Base-by-base conservation (phyloP, 2,888 invertebrate genomes). In the Cheilosia vulpina region DNA sequence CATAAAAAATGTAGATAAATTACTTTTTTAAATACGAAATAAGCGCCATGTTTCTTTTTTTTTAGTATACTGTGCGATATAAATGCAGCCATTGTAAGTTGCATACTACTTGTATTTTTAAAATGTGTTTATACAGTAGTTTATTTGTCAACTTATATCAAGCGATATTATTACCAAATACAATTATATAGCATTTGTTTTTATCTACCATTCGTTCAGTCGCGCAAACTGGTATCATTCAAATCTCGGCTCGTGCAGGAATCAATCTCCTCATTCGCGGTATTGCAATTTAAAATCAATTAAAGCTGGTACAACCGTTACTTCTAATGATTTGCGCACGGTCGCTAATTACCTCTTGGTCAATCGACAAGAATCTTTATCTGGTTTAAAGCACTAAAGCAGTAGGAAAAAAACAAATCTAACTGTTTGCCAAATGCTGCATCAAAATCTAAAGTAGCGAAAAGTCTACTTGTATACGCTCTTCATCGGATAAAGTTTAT, bases 281-380 rank as follows among this genome's bases (percentile, higher is more conserved):
- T 21, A 55, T 55, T 45, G 65, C 41, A 65, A 50, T 66, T 58
- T 57, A 19, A 58, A 75, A 65, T 65, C 75, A 75, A 75, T 75
- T 65, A 75, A 43, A 66, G 43, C 58, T 43, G n/a, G 41, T 55
- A 52, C 75, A 41, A 66, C 75, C 65, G 66, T 52, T 75, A 57
- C 41, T 66, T 50, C 15, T 9, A 75, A 58, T 50, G 41, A 75
- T 58, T 66, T 75, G 57, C 55, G 57, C 63, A 34, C 73, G 55
- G 55, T 66, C 38, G 57, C 7, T 75, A 66, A 75, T 75, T 66
- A n/a, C 58, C 24, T 58, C 13, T 58, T 41, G 17, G 38, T 7
- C 47, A 66, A 66, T 75, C 75, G 75, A 41, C 47, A 57, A 41
- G 41, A 75, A 75, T 58, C 47, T 50, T 41, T 41, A 27, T 57